Conservation (phyloP, 23 tunicate genomes). For the Diplosoma virens region DNA sequence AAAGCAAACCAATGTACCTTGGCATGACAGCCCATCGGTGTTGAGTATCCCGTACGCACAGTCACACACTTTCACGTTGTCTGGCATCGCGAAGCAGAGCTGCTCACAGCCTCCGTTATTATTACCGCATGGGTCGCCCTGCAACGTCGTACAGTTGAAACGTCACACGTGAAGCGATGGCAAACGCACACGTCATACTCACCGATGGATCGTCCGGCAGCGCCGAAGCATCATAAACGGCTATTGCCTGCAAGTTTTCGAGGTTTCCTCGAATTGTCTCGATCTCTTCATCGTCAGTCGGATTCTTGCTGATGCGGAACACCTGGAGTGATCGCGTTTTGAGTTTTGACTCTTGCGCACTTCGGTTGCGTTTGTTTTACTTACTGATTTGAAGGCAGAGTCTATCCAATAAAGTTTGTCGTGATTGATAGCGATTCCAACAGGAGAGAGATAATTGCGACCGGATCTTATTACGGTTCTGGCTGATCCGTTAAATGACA, state of each 20-base stretch:
- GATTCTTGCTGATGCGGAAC: slow-evolving; percentile 69
- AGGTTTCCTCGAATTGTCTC: slow-evolving; percentile 36
- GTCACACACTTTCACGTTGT: slow-evolving; percentile 41
- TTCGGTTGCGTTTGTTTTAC: no score
- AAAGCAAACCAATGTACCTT: slow-evolving; percentile 23
- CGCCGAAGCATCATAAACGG: slow-evolving; percentile 37
- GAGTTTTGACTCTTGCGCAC: not conserved
- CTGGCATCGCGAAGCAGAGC: slow-evolving; percentile 76
- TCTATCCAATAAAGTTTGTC: slow-evolving; percentile 80
- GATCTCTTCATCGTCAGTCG: slow-evolving; percentile 39
- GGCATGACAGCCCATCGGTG: slow-evolving; percentile 42
- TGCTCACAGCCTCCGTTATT: slow-evolving; percentile 87
- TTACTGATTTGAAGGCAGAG: slow-evolving; percentile 48
- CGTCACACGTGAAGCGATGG: not conserved
- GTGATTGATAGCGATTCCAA: slow-evolving; percentile 43
- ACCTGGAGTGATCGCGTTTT: slow-evolving; percentile 10
- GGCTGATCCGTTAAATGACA: slow-evolving; percentile 54
- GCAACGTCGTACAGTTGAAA: not conserved
- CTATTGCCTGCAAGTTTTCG: slow-evolving; percentile 47
- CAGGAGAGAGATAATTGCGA: slow-evolving; percentile 57
- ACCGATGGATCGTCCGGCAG: slow-evolving; percentile 59
- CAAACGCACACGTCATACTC: not conserved
- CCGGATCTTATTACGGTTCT: slow-evolving; percentile 58
- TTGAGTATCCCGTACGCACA: slow-evolving; percentile 51
- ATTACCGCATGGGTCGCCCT: slow-evolving; percentile 59